Conservation (phyloP, 2,113 vertebrate genomes). For the Takifugu bimaculatus region DNA sequence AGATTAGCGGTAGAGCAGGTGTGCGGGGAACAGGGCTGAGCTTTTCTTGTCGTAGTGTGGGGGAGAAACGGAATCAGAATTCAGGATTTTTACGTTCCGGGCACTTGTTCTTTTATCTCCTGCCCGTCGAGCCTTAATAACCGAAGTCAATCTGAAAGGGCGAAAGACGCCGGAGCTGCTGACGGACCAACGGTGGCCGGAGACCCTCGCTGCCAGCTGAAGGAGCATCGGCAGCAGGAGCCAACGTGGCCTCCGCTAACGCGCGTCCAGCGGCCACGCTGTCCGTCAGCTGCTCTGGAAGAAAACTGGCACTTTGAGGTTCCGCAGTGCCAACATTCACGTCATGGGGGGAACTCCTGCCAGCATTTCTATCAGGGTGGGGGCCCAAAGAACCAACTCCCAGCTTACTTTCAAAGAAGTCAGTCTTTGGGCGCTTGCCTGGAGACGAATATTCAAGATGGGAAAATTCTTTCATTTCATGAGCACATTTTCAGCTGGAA, state of each 20-base stretch:
- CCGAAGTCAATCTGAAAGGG: conserved; percentile 58
- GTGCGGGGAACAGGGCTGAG: conserved; percentile 55
- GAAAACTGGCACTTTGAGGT: conserved; percentile 53
- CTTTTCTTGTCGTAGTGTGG: conserved; percentile 42
- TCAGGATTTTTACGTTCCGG: conserved; percentile 62
- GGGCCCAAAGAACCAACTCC: conserved; percentile 1
- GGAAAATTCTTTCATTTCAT: background rate
- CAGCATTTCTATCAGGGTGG: conserved; percentile 34
- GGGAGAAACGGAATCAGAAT: conserved; percentile 54
- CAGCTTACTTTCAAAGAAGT: conserved; percentile 5
- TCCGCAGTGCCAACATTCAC: conserved; percentile 22
- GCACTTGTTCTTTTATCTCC: conserved; percentile 70
- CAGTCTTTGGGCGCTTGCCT: background rate
- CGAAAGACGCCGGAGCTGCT: conserved; percentile 33
- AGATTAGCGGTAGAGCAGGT: conserved; percentile 47
- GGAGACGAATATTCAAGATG: background rate
- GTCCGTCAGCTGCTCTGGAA: conserved; percentile 52
- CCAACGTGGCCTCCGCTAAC: conserved; percentile 9
- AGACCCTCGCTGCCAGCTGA: no score
- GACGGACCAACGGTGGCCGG: conserved; percentile 14
- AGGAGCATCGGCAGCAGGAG: background rate
- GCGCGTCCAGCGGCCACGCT: background rate
- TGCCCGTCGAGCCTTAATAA: conserved; percentile 76
- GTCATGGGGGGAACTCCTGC: conserved; percentile 27
- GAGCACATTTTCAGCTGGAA: background rate